Evolutionary conservation across 1,140 invertebrate species (phyloP).

Genomic region (Lepidurus apus): DNA sequence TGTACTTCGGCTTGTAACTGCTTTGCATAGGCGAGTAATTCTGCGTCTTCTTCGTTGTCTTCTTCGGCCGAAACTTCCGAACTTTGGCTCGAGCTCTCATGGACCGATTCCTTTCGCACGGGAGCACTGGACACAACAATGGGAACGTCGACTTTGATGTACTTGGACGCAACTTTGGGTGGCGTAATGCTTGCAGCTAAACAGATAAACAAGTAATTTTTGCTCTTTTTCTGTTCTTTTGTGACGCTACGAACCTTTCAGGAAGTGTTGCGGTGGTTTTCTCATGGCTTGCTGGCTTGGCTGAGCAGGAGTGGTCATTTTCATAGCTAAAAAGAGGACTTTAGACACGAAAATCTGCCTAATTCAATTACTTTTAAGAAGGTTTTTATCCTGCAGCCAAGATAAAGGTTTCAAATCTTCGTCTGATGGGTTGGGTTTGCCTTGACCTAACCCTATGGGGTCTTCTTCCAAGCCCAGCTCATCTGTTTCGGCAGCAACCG

Average conservation of each 20-base stretch:
- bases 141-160: neutral
- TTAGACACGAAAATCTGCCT: slow-evolving; percentile 4
- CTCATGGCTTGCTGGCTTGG: slow-evolving; percentile 31
- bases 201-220: slow-evolving; percentile 33
- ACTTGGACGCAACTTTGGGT: neutral
- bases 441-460: neutral
- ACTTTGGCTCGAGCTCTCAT: neutral
- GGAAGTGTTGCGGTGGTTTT: slow-evolving; percentile 26
- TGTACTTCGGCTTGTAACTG: slow-evolving; percentile 36
- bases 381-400: slow-evolving; percentile 86
- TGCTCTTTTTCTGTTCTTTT: slow-evolving; percentile 38
- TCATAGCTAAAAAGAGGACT: neutral
- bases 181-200: neutral
- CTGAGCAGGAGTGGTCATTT: slow-evolving; percentile 25
- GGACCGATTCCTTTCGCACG: neutral
- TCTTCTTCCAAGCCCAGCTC: neutral
- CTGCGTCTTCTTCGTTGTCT: slow-evolving; percentile 38
- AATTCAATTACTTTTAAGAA: slow-evolving; percentile 62
- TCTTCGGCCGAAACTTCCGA: neutral
- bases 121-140: neutral
- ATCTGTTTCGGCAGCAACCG: neutral
- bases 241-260: slow-evolving; percentile 22
- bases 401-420: slow-evolving; percentile 82
- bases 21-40: neutral
- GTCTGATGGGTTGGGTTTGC: slow-evolving; percentile 46